These are phyloP conservation scores for Rhyacophila evoluta DNA, from an alignment of 2,888 invertebrate species.

Conservation along the genomic window DNA sequence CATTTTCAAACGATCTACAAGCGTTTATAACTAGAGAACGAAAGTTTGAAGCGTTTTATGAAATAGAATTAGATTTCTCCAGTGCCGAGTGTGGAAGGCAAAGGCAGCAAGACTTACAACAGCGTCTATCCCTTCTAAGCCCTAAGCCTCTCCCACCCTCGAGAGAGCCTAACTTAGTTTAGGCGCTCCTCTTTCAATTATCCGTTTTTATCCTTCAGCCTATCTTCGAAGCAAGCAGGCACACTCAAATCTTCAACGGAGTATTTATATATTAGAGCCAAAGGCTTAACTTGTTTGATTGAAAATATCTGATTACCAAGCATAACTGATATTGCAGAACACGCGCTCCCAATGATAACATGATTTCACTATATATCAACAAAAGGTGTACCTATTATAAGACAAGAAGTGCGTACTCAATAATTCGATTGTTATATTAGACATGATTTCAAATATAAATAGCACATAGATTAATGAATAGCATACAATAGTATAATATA, in stretches of 20 bases:
- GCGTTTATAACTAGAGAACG: not conserved
- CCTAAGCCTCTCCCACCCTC: slow-evolving; percentile 48
- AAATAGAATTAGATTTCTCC: slow-evolving; percentile 53
- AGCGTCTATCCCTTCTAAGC: slow-evolving; percentile 53
- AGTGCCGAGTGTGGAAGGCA: not conserved
- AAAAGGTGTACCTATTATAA: not conserved
- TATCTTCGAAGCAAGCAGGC: slow-evolving; percentile 47
- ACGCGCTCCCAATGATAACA: not conserved
- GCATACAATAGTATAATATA: too few relatives aligned
- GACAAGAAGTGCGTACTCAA: not conserved
- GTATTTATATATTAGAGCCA: slow-evolving; percentile 42
- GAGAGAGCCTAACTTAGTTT: slow-evolving; percentile 54
- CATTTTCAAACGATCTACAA: slow-evolving; percentile 20
- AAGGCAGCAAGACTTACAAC: slow-evolving; percentile 41
- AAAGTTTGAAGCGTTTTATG: slow-evolving; percentile 50
- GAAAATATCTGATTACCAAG: slow-evolving; percentile 48
- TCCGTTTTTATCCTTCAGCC: slow-evolving; percentile 54
- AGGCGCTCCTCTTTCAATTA: slow-evolving; percentile 53
- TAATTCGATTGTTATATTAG: too few relatives aligned
- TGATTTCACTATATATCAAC: not conserved
- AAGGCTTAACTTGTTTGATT: slow-evolving; percentile 44
- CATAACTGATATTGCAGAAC: not conserved
- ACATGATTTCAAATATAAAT: too few relatives aligned
- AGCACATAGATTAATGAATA: too few relatives aligned
- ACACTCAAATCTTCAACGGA: slow-evolving; percentile 48